Base-by-base conservation (phyloP, 2,797 vertebrate species). In the Strix occidentalis region DNA sequence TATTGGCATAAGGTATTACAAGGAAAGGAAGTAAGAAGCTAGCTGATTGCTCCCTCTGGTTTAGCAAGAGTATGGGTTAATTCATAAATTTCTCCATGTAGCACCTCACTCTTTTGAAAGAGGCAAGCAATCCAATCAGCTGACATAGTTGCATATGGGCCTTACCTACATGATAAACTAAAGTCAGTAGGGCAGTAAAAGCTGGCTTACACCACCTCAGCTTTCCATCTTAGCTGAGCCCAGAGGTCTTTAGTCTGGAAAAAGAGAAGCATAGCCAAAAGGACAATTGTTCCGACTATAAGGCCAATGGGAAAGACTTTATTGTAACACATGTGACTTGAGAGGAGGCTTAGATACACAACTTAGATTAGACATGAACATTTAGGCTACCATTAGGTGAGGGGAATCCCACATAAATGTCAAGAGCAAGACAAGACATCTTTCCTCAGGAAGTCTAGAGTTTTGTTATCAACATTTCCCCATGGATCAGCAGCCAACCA, bases 351-450 rank as follows among this genome's bases (percentile, higher is more conserved):
- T 28, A 66, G 14, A 33, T 16, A 41, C 7, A 43, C 6, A 45
- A 43, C 10, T 89, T n/a, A 21, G 1, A 31, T 45, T 45, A 61
- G 35, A 69, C 17, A 74, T 14, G 13, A 83, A 64, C 9, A 4
- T 58, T 83, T 45, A 74, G 16, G 35, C 26, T 85, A 64, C 9
- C 25, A 50, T 18, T 6, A 64, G 12, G 5, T 3, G 24, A 93
- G 23, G 3, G 5, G 11, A 84, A 39, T 37, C 33, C n/a, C 16
- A 35, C 1, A 3, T 5, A n/a, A 66, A 39, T 1, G 1, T 10
- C 19, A 33, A 90, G 21, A 51, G 16, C 31, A 58, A 87, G 16
- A 58, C 11, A 35, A 54, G 20, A 41, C 1, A 1, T 28, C 8
- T 75, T 54, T 45, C 18, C 9, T 10, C 7, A 31, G 17, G 33